These are phyloP conservation scores for Vultur gryphus DNA, from an alignment of 2,797 vertebrate genomes.

Conservation along the genomic window DNA sequence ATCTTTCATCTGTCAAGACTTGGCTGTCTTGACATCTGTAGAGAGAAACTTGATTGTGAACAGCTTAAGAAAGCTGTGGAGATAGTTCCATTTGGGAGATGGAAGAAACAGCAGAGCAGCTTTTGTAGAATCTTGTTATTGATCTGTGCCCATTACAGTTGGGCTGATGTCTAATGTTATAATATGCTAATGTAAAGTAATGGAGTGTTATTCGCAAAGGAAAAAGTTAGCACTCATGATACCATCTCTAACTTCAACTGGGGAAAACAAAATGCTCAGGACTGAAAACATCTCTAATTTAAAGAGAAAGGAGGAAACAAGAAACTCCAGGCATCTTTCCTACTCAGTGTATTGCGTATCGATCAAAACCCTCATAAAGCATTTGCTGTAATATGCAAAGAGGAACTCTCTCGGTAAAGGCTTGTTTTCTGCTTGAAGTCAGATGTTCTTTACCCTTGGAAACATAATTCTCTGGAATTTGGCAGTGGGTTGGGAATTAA, in stretches of 20 bases:
- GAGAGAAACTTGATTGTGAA: neutral
- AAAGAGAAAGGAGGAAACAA: neutral
- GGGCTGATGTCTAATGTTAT: neutral
- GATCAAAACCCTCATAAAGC: neutral
- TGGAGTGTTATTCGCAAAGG: neutral
- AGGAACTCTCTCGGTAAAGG: neutral
- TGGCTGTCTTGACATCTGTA: neutral
- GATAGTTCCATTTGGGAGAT: neutral
- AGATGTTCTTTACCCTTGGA: conserved; percentile 16
- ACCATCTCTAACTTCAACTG: neutral
- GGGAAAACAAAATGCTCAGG: neutral
- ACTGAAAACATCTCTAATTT: neutral
- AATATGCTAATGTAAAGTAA: neutral
- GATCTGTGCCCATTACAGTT: neutral
- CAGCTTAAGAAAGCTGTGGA: neutral
- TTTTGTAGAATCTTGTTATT: neutral
- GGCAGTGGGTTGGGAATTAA: neutral
- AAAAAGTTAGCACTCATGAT: neutral
- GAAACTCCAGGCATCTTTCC: neutral
- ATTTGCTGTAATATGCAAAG: neutral
- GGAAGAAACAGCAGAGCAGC: neutral
- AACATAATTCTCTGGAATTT: conserved; percentile 40
- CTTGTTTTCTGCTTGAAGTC: neutral
- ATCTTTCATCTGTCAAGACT: neutral
- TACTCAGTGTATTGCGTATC: fast-evolving